A percentile compares a stretch with the other conserved stretches of the same genome.
These are phyloP conservation scores for Stomatorhinus ivindoensis DNA, from an alignment of 2,113 vertebrate species.

Conservation along the genomic window DNA sequence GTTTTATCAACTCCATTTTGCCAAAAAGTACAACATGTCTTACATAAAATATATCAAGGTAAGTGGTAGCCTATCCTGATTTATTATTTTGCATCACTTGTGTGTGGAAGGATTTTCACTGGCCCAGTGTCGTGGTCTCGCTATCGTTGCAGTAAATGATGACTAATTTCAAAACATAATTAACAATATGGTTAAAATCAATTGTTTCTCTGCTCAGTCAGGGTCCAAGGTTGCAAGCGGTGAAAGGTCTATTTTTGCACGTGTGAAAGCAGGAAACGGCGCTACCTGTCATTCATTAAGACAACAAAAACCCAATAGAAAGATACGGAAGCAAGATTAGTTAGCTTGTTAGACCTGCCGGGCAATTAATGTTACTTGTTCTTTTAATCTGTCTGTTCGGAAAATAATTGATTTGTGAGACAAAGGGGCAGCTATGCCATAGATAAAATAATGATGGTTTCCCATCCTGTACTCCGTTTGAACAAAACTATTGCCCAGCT, in stretches of 20 bases:
- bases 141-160: slow-evolving; percentile 30
- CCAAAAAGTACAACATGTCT: slow-evolving; percentile 4
- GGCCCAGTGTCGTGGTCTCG: neutral
- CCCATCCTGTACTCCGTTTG: slow-evolving; percentile 1
- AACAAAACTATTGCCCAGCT: neutral
- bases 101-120: neutral
- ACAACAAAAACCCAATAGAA: slow-evolving; percentile 69
- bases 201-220: slow-evolving; percentile 69
- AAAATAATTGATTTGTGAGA: slow-evolving; percentile 54
- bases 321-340: slow-evolving; percentile 61
- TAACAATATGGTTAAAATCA: slow-evolving; percentile 71
- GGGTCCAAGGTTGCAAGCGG: slow-evolving; percentile 63
- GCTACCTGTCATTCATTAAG: slow-evolving; percentile 74
- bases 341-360: slow-evolving; percentile 72
- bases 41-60: slow-evolving; percentile 31
- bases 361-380: slow-evolving; percentile 71
- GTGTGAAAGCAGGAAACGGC: slow-evolving; percentile 71
- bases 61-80: slow-evolving; percentile 26
- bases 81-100: slow-evolving; percentile 6
- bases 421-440: slow-evolving; percentile 26
- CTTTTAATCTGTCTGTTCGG: slow-evolving; percentile 57
- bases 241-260: slow-evolving; percentile 64
- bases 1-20: neutral
- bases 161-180: slow-evolving; percentile 66
- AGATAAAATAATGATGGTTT: slow-evolving; percentile 3